Base-by-base conservation (phyloP, 2,113 vertebrate genomes). In the Cryptotis parvus region DNA sequence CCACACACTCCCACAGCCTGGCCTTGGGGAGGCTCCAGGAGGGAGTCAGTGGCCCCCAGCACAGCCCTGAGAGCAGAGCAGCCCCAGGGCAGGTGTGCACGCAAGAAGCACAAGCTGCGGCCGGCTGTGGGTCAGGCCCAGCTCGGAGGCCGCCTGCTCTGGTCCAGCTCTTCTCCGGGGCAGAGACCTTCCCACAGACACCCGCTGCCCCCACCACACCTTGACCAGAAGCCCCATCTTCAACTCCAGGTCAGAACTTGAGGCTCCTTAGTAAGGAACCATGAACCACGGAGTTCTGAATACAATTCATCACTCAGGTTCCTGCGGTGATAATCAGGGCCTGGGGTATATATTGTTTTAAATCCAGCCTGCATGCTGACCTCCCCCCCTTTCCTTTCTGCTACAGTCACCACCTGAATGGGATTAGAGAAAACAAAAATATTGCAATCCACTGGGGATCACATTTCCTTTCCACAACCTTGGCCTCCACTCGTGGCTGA, bases 361-460 rank as follows among this genome's bases (percentile, higher is more conserved):
- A 83, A 88, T 94, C 86, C 89, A 65, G 79, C 88, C 69, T 92
- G 92, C 37, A 4, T 16, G 6, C 75, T 84, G 83, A 88, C 90
- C 77, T 84, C 6, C 16, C 18, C 22, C 8, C 22, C 92, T 96
- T 93, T 68, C 72, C 49, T 81, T 81, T 94, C 91, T 66, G 92
- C 89, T 94, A 91, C 73, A 96, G 94, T 97, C 92, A 87, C 92
- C 94, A 96, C 96, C 96, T 95, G 94, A 95, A 94, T 55, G 87
- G 95, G 96, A 96, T 96, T 95, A 96, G 86, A 93, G 95, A 91
- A 91, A 94, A 70, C 91, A 93, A 95, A n/a, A 96, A 90, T 86
- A 84, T 4, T 68, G 65, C 86, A 93, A 26, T 81, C 86, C 95
- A 88, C 94, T 35, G 18, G 94, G 93, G 94, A 91, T n/a, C 41